phyloP scores from a whole-genome alignment of 2,113 vertebrate species.

The Nanorana parkeri region DNA sequence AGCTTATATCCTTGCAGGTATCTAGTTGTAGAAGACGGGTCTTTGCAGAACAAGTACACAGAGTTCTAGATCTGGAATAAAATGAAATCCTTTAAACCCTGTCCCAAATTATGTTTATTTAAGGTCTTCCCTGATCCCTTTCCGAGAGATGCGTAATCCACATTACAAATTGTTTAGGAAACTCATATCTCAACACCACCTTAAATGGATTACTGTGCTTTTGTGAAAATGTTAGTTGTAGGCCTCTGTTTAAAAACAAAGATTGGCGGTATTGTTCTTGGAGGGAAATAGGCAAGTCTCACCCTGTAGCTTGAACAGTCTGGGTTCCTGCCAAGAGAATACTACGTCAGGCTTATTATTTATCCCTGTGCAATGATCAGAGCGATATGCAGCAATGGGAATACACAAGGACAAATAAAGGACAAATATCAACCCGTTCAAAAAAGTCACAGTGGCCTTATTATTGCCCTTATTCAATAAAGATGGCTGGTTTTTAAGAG shows the following conservation, averaged over 20 bases:
- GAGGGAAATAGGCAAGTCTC: constrained; percentile 38
- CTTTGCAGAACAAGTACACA: neutral
- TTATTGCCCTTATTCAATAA: too few relatives aligned
- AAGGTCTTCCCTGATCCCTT: constrained; percentile 38
- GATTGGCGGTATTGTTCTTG: constrained; percentile 19
- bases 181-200: constrained; percentile 47
- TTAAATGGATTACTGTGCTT: constrained; percentile 45
- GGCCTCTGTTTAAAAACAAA: constrained; percentile 10
- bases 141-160: constrained; percentile 27
- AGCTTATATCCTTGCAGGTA: too few relatives aligned
- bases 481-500: too few relatives aligned
- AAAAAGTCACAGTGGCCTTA: too few relatives aligned
- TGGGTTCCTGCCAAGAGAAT: constrained; percentile 23
- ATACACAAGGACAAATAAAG: neutral
- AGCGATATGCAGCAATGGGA: neutral
- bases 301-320: constrained; percentile 18
- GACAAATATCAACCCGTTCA: too few relatives aligned
- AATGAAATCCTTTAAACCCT: neutral
- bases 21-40: too few relatives aligned
- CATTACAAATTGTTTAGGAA: constrained; percentile 51
- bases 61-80: constrained; percentile 9
- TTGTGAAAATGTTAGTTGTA: constrained; percentile 11
- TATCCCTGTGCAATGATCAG: neutral
- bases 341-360: neutral
- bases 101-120: neutral